Percentiles rank a stretch among this genome's conserved stretches.
Conservation (phyloP, 2,888 invertebrate genomes). For the Mylabris sibirica region DNA sequence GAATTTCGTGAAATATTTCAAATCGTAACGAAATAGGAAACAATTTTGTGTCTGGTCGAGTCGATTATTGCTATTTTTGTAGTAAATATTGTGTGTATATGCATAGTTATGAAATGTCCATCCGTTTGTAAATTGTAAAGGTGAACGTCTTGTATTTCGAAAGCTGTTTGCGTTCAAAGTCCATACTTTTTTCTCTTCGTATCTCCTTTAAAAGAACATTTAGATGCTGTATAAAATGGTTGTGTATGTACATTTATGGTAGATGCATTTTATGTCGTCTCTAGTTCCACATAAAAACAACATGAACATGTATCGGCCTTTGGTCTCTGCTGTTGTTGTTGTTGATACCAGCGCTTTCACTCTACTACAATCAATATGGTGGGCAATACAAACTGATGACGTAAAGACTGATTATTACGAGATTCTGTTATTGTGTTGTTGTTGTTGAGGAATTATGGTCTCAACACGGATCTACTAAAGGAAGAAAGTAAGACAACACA, state of each 20-base stretch:
- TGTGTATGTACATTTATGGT: background rate
- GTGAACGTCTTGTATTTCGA: slow-evolving; percentile 30
- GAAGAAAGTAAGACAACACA: background rate
- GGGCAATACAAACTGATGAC: background rate
- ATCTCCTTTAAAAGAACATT: background rate
- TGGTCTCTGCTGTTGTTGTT: background rate
- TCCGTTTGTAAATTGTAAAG: slow-evolving; percentile 17
- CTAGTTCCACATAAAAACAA: background rate
- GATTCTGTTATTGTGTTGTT: background rate
- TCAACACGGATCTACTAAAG: background rate
- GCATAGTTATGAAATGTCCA: slow-evolving; percentile 6
- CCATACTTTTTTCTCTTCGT: background rate
- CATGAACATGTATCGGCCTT: background rate
- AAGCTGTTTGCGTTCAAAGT: slow-evolving; percentile 15
- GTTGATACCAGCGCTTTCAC: slow-evolving; percentile 9
- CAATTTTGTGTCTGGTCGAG: slow-evolving; percentile 4
- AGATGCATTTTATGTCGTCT: background rate
- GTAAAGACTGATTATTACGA: background rate
- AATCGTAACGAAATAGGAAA: background rate
- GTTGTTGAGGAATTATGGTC: background rate
- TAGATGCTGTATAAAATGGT: background rate
- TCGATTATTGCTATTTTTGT: background rate
- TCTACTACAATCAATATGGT: slow-evolving; percentile 1
- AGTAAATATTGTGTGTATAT: background rate
- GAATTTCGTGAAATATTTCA: background rate